A percentile compares a stretch with the other conserved stretches of the same genome.
These are phyloP conservation scores for Babylonia areolata DNA, from an alignment of 1,140 invertebrate genomes.

Conservation along the genomic window DNA sequence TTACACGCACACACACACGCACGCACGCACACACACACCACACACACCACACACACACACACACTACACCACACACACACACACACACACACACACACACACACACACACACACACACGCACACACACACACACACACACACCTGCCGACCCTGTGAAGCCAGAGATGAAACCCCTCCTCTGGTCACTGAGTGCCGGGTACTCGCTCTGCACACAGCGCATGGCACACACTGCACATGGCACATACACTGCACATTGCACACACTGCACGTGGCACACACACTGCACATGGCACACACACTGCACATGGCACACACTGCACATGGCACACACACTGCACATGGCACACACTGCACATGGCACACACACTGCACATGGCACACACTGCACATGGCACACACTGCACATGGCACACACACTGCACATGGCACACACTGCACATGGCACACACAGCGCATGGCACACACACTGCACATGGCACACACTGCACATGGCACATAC, in stretches of 20 bases:
- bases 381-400: too few relatives aligned
- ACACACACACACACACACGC: constrained; percentile 8
- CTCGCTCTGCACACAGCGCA: constrained; percentile 82
- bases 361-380: too few relatives aligned
- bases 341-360: too few relatives aligned
- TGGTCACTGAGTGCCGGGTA: constrained; percentile 90
- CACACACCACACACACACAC: constrained; percentile 12
- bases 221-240: too few relatives aligned
- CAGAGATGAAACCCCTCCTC: constrained; percentile 88
- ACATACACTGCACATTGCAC: too few relatives aligned
- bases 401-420: too few relatives aligned
- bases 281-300: not conserved
- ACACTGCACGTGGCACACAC: too few relatives aligned
- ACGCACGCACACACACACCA: constrained; percentile 5
- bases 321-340: too few relatives aligned
- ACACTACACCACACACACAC: constrained; percentile 14
- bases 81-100: constrained; percentile 16
- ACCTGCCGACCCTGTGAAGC: constrained; percentile 91
- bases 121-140: not conserved
- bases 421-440: too few relatives aligned
- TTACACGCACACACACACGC: not conserved
- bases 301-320: too few relatives aligned
- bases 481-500: too few relatives aligned
- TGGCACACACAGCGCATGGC: too few relatives aligned
- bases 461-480: constrained; percentile 84